Evolutionary conservation across 2,797 vertebrate genomes (phyloP), one percentile per base, ranked within the genome.

Genomic region (Sitta carolinensis): DNA sequence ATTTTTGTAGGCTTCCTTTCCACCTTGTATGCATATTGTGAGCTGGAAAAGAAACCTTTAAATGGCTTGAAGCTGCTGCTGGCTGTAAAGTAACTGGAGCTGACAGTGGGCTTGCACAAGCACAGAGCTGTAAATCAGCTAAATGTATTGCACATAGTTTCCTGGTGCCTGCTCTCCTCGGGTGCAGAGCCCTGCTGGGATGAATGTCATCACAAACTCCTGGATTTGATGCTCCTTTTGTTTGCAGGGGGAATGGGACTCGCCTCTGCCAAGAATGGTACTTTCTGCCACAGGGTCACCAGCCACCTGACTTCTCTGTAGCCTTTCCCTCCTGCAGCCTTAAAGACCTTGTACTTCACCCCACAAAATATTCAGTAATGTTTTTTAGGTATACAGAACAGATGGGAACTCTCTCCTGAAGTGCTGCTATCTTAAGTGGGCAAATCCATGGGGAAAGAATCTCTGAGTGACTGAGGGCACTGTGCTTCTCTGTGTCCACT

Each of bases 71-170:
- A 80, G 63, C 75, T 87, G 74, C 59, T 1, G 0, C 70, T 62
- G 69, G 45, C 43, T 47, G 22, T 73, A 73, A 89, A 58, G 77
- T 48, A 69, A 63, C 76, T 5, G 59, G 55, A 89, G 72, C 78
- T 89, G 91, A 50, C 91, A 79, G 38, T 38, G 63, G 67, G 67
- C 74, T 90, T 84, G 89, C 3, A 26, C 63, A 59, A 13, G 7
- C 70, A 66, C 40, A 7, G 81, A 20, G 67, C 74, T 92, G 78
- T 84, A 93, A 95, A 90, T 93, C 89, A 84, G 78, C 66, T 74
- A 84, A 93, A 93, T 67, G 52, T 82, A 87, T 89, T 93, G 87
- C 75, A 74, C 84, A 57, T 74, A 74, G 92, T 94, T 94, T 93
- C 91, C 92, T 74, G 63, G 70, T 90, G 78, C 86, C 81, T 87